Evolutionary conservation across 2,888 invertebrate species (phyloP).

Genomic region (Drosophila meridiana): DNA sequence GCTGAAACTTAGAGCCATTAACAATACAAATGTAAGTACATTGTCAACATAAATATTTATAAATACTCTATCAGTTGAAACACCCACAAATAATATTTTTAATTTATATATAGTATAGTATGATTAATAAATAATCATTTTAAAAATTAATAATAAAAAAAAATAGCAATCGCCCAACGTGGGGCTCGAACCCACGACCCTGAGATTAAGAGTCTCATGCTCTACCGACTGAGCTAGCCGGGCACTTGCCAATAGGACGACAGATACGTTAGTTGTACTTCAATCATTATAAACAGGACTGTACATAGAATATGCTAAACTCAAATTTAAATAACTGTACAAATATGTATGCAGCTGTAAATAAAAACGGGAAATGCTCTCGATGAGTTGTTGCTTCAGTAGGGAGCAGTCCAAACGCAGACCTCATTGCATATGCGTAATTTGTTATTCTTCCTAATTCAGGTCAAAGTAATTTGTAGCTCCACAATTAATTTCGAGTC

Average conservation of each 20-base stretch:
- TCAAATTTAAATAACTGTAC: slow-evolving; percentile 5
- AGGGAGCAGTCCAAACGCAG: slow-evolving; percentile 27
- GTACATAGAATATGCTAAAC: background rate
- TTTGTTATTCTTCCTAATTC: slow-evolving; percentile 28
- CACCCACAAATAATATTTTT: background rate
- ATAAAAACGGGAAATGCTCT: slow-evolving; percentile 27
- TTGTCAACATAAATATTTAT: no score
- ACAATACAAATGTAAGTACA: no score
- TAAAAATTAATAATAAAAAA: background rate
- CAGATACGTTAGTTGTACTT: slow-evolving; percentile 24
- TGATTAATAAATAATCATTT: background rate
- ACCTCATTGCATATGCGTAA: slow-evolving; percentile 58
- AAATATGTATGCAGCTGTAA: slow-evolving; percentile 1
- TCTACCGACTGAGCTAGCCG: slow-evolving; percentile 86
- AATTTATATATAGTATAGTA: no score
- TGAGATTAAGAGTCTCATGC: slow-evolving; percentile 85
- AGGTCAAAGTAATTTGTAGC: slow-evolving; percentile 59
- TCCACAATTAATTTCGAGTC: slow-evolving; percentile 50
- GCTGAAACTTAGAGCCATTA: no score
- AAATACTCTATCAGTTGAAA: no score
- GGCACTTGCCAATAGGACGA: slow-evolving; percentile 53
- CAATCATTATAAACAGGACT: slow-evolving; percentile 10
- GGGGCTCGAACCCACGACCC: slow-evolving; percentile 86
- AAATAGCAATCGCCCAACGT: slow-evolving; percentile 80
- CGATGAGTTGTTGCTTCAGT: background rate